Evolutionary conservation across 92 coral and sea anemone species (phyloP), one percentile per base, ranked within the genome.

Genomic region (Zoanthus solanderi): DNA sequence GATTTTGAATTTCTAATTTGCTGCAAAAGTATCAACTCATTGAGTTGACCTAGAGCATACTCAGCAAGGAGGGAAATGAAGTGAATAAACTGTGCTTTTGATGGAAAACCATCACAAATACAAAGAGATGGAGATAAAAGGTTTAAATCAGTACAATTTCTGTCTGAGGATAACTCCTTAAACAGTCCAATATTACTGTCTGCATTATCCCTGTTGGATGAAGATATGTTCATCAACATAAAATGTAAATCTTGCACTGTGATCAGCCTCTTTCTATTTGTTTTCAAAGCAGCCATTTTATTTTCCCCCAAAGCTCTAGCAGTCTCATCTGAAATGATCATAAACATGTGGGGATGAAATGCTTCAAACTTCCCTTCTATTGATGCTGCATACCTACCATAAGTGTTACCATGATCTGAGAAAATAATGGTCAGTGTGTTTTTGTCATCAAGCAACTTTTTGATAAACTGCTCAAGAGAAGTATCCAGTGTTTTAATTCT

Each of bases 371-470:
- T 84, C 48, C 98, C 98, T 16, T 92, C 96, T 83, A 90, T 85
- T 31, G 95, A 92, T 11, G 48, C 88, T 13, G 92, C 92, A 68
- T 83, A 95, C 31, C 58, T 31, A 17, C 94, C 95, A 86, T 89
- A 92, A 2, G 92, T 93, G 53, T 95, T 94, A 0, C 98, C 98
- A 78, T 95, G 98, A 72, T 92, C 96, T 15, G 98, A 95, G 23
- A 95, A 72, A 66, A 95, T 76, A 28, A 95, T 78, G 29, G 95
- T 95, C 60, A 94, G 78, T 14, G 98, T 93, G 63, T 95, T 90
- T 75, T 78, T 86, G 60, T 37, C 42, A 37, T 37, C 42, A 37
- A 37, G 42, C 2, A 37, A 37, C 42, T 37, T 4, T 37, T 37
- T 37, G 4, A 37, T 37, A 37, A 37, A 37, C 4, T 37, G 42